These are phyloP conservation scores for Taenioides sp. DNA, from an alignment of 2,797 vertebrate species.

Conservation along the genomic window DNA sequence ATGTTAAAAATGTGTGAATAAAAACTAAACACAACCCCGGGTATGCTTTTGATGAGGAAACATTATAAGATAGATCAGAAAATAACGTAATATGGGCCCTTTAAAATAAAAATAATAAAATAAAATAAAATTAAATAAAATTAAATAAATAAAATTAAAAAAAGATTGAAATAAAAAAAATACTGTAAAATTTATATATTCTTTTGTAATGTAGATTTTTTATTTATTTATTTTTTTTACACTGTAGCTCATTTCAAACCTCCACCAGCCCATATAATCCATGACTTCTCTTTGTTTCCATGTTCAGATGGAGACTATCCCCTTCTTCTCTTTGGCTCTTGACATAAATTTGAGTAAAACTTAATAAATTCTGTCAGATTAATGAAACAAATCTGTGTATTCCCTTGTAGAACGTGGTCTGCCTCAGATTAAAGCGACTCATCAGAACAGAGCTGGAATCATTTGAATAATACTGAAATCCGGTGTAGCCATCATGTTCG, in stretches of 20 bases:
- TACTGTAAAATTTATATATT: too few species aligned
- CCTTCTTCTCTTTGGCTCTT: neutral
- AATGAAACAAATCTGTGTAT: neutral
- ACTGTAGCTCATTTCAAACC: neutral
- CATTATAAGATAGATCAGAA: too few species aligned
- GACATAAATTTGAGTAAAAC: conserved; percentile 1
- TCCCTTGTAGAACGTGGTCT: neutral
- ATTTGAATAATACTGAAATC: conserved; percentile 13
- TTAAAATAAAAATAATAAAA: too few species aligned
- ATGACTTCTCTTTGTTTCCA: neutral
- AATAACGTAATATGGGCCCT: too few species aligned
- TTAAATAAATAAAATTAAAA: too few species aligned
- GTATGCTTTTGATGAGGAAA: too few species aligned
- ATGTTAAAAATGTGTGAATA: too few species aligned
- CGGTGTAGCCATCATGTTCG: neutral
- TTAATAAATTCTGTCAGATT: conserved; percentile 12
- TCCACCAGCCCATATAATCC: neutral
- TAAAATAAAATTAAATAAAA: too few species aligned
- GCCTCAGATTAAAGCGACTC: neutral
- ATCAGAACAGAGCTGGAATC: neutral
- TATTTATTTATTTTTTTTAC: neutral
- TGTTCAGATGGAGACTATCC: neutral
- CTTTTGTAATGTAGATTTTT: too few species aligned
- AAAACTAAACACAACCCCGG: too few species aligned
- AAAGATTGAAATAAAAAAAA: too few species aligned